Base-by-base conservation (phyloP, 2,113 vertebrate species). In the Daubentonia madagascariensis region DNA sequence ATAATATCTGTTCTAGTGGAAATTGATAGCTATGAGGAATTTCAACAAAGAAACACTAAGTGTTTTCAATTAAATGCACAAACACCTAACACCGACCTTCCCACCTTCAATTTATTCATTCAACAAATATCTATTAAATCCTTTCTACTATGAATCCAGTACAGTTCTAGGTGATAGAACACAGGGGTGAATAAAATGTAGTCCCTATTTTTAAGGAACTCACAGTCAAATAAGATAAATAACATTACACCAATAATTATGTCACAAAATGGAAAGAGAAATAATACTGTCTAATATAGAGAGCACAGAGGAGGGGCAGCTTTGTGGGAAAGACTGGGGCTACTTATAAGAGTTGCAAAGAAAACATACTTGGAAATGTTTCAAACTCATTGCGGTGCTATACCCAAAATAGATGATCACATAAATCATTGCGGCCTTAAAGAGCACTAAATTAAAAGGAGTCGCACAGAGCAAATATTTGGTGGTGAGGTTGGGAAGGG, bases 361-460 rank as follows among this genome's bases (percentile, higher is more conserved):
- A 89, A 86, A 96, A 72, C 32, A 89, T 35, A 54, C 10, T 75
- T 95, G 10, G 25, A 87, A 92, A 86, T 87, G 5, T 79, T 45
- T 30, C 6, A 63, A 86, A 75, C 17, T 86, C 63, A 83, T 86
- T 91, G 17, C 48, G 70, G 16, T 73, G 17, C 30, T 87, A 86
- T 30, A 17, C n/a, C 9, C 79, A 65, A 75, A 86, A 85, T 70
- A 88, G 13, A 78, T 67, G 65, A 89, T 45, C 43, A 54, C 4
- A 85, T 28, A 93, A 91, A 88, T 61, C 17, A 52, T 81, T 86
- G 1, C 13, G 89, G 5, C 8, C 84, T 94, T 43, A 45, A 81
- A 92, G 35, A 90, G 11, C 67, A 52, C 25, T 61, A 89, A 97
- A 79, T 83, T 95, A 59, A 95, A 96, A 92, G 18, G 13, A 78